Percentiles rank a stretch among this genome's conserved stretches.
Conservation (phyloP, 1,140 invertebrate genomes). For the Anastatus disparis region DNA sequence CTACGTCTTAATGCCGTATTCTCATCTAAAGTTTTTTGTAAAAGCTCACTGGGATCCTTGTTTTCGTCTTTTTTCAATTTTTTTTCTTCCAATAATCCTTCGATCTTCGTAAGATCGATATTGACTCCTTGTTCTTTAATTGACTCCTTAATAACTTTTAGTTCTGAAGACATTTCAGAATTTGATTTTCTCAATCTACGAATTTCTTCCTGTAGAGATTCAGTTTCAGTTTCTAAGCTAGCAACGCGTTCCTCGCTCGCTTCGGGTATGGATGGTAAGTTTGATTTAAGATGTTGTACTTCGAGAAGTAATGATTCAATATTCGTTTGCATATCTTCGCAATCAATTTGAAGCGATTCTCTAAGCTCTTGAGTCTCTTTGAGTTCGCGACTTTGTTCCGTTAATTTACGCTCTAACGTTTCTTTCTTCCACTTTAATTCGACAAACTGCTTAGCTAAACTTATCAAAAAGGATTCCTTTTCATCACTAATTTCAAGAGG, state of each 20-base stretch:
- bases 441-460: constrained; percentile 54
- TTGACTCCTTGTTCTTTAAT: neutral
- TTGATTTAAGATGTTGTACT: constrained; percentile 56
- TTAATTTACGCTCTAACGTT: constrained; percentile 58
- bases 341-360: constrained; percentile 58
- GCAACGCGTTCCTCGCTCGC: constrained; percentile 61
- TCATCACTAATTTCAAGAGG: constrained; percentile 39
- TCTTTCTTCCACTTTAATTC: constrained; percentile 62
- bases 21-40: constrained; percentile 51
- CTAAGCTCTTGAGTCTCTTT: constrained; percentile 54
- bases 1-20: constrained; percentile 51
- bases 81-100: neutral
- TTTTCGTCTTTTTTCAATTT: neutral
- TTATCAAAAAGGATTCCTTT: constrained; percentile 54
- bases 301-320: constrained; percentile 57
- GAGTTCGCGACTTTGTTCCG: constrained; percentile 57
- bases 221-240: constrained; percentile 58
- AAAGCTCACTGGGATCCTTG: constrained; percentile 44
- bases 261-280: constrained; percentile 62
- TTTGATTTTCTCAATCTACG: constrained; percentile 63
- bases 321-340: constrained; percentile 59
- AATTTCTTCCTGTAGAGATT: constrained; percentile 56
- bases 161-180: constrained; percentile 58
- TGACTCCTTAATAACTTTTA: constrained; percentile 38
- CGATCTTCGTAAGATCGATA: neutral